A percentile compares a stretch with the other conserved stretches of the same genome.
These are phyloP conservation scores for Chelmon rostratus DNA, from an alignment of 2,797 vertebrate genomes.

Conservation along the genomic window DNA sequence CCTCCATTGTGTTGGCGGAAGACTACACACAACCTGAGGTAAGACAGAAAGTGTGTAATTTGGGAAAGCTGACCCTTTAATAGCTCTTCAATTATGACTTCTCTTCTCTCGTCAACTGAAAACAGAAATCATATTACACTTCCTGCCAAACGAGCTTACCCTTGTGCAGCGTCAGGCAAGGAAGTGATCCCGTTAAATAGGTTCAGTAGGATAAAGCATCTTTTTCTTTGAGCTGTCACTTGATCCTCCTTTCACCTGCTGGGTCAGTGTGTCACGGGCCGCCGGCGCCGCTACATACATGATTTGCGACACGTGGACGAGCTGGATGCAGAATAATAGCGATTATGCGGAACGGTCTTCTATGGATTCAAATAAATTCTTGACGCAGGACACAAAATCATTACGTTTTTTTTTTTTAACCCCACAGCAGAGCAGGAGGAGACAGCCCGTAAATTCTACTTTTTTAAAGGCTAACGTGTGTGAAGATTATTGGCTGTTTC, in stretches of 20 bases:
- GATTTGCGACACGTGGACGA: slow-evolving; percentile 54
- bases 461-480: slow-evolving; percentile 49
- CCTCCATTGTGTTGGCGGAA: neutral
- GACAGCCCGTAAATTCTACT: slow-evolving; percentile 19
- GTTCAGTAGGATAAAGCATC: slow-evolving; percentile 45
- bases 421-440: slow-evolving; percentile 31
- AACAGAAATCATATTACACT: slow-evolving; percentile 59
- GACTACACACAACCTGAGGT: slow-evolving; percentile 31
- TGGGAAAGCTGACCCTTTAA: slow-evolving; percentile 59
- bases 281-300: slow-evolving; percentile 32
- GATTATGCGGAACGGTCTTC: slow-evolving; percentile 41
- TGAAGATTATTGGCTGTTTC: slow-evolving; percentile 6
- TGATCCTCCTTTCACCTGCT: slow-evolving; percentile 68
- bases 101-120: slow-evolving; percentile 31
- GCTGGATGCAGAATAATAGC: slow-evolving; percentile 32
- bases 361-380: slow-evolving; percentile 55
- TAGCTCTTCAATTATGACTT: slow-evolving; percentile 51
- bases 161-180: slow-evolving; percentile 42
- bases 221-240: slow-evolving; percentile 56
- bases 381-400: slow-evolving; percentile 59
- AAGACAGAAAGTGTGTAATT: slow-evolving; percentile 26
- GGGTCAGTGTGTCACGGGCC: slow-evolving; percentile 65
- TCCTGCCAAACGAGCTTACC: slow-evolving; percentile 70
- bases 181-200: slow-evolving; percentile 39
- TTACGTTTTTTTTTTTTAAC: slow-evolving; percentile 15